phyloP scores from a whole-genome alignment of 2,113 vertebrate species.

The Carlito syrichta region DNA sequence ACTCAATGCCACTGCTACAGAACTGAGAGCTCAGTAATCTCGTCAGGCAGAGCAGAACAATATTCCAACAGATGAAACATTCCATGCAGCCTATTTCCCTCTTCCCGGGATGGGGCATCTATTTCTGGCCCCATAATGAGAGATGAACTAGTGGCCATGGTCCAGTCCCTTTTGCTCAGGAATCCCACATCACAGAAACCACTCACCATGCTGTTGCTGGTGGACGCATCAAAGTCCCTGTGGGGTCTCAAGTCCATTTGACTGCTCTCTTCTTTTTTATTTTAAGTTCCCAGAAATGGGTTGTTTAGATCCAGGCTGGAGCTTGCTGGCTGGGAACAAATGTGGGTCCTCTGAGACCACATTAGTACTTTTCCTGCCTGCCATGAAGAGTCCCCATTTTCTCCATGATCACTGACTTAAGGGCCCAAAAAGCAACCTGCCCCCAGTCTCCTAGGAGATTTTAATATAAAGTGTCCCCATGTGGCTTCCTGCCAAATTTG shows the following conservation, averaged over 20 bases:
- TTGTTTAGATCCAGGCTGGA: slow-evolving; percentile 5
- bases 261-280: slow-evolving; percentile 18
- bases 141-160: slow-evolving; percentile 10
- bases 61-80: slow-evolving; percentile 60
- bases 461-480: neutral
- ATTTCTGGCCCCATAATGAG: slow-evolving; percentile 70
- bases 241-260: neutral
- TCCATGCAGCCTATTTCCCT: slow-evolving; percentile 38
- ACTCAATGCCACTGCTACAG: neutral
- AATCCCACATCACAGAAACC: slow-evolving; percentile 71
- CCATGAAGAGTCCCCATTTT: neutral
- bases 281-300: slow-evolving; percentile 53
- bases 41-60: slow-evolving; percentile 46
- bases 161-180: slow-evolving; percentile 1
- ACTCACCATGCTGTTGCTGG: slow-evolving; percentile 47
- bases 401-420: neutral
- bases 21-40: slow-evolving; percentile 38
- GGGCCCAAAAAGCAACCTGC: neutral
- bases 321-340: neutral
- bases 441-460: neutral
- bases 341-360: slow-evolving; percentile 29
- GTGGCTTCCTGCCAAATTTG: slow-evolving; percentile 4
- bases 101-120: slow-evolving; percentile 52
- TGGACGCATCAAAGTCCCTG: slow-evolving; percentile 49
- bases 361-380: neutral